Evolutionary conservation across 2,797 vertebrate genomes (phyloP).

Genomic region (Clarias laeviceps): DNA sequence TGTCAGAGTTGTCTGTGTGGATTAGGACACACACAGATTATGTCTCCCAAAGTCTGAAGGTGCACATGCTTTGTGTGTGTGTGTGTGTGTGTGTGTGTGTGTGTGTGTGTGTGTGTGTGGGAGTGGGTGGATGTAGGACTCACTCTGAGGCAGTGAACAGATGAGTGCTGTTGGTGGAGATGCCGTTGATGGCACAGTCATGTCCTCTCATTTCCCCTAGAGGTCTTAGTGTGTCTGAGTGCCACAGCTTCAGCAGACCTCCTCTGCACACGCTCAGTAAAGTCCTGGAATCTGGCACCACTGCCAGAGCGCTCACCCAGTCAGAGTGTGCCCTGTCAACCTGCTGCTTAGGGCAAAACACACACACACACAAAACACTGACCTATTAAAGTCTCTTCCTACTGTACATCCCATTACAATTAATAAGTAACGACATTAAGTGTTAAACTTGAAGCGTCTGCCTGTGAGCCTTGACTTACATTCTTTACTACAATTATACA

Average conservation of each 20-base stretch:
- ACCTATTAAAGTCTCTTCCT: not conserved
- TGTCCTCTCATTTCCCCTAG: constrained; percentile 88
- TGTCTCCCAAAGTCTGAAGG: not conserved
- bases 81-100: not conserved
- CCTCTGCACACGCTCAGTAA: constrained; percentile 90
- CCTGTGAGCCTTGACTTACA: not conserved
- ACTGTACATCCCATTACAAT: not conserved
- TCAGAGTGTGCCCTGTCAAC: constrained; percentile 86
- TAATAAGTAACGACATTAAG: not conserved
- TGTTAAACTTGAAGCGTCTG: not conserved
- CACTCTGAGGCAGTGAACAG: constrained; percentile 95
- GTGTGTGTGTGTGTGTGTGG: not conserved
- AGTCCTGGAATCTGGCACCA: constrained; percentile 78
- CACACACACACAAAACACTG: not conserved
- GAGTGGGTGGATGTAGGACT: constrained; percentile 65
- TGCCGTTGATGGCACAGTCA: constrained; percentile 89
- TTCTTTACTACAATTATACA: not conserved
- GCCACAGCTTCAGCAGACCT: constrained; percentile 91
- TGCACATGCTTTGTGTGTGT: not conserved
- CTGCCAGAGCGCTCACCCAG: constrained; percentile 87
- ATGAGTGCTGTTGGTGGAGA: constrained; percentile 89
- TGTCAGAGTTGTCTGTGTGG: not conserved
- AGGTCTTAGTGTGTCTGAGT: constrained; percentile 79
- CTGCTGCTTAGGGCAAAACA: constrained; percentile 73
- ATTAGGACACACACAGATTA: not conserved